These are phyloP conservation scores for Cosmia trapezina DNA, from an alignment of 2,888 invertebrate genomes.

Conservation along the genomic window DNA sequence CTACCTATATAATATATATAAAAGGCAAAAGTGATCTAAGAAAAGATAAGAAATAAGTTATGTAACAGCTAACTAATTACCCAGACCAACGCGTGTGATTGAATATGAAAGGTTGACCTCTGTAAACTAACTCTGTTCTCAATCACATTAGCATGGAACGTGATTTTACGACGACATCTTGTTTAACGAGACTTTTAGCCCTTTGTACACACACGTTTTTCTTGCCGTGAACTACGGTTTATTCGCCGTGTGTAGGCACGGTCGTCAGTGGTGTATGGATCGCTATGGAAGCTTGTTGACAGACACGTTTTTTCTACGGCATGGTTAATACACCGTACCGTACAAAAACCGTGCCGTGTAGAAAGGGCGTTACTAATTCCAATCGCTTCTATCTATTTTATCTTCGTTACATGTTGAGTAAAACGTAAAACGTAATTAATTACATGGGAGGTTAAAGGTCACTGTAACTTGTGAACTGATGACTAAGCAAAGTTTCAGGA, in stretches of 20 bases:
- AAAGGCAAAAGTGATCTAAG: too few species aligned
- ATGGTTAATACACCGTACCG: too few species aligned
- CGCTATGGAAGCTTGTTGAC: too few species aligned
- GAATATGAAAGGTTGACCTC: slow-evolving; percentile 36
- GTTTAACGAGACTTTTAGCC: slow-evolving; percentile 21
- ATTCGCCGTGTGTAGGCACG: too few species aligned
- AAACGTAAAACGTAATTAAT: slow-evolving; percentile 20
- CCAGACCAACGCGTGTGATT: slow-evolving; percentile 1
- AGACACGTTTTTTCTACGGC: too few species aligned
- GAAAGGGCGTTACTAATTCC: background rate
- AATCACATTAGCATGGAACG: slow-evolving; percentile 47
- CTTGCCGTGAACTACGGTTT: too few species aligned
- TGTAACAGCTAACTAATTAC: background rate
- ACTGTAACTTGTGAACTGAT: slow-evolving; percentile 26
- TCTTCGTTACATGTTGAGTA: slow-evolving; percentile 8
- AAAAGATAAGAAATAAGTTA: background rate
- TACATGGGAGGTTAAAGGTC: slow-evolving; percentile 39
- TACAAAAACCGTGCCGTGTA: too few species aligned
- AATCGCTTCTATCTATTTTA: slow-evolving; percentile 11
- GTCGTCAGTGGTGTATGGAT: too few species aligned
- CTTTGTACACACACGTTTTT: too few species aligned
- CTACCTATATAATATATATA: too few species aligned
- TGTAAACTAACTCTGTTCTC: slow-evolving; percentile 33
- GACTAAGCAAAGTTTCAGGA: slow-evolving; percentile 1
- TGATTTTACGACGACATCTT: slow-evolving; percentile 42